Evolutionary conservation across 2,113 vertebrate genomes (phyloP).

Genomic region (Sylvia atricapilla): DNA sequence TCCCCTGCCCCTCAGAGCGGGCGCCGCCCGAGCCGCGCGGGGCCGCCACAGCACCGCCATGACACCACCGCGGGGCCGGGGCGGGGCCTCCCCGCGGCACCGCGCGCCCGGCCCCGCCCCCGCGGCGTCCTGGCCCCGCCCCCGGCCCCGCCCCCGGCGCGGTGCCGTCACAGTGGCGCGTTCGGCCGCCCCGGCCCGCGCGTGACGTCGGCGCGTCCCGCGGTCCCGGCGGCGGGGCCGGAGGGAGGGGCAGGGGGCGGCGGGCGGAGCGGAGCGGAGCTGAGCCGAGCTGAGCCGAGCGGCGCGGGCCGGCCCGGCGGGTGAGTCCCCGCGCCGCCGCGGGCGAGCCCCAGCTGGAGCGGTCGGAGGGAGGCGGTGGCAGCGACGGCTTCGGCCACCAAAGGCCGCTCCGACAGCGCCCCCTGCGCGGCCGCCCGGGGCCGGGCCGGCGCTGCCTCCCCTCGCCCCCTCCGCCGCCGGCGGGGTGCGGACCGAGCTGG

Average conservation of each 20-base stretch:
- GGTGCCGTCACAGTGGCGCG: background rate
- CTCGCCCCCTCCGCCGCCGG: background rate
- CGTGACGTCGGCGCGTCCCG: background rate
- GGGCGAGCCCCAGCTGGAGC: background rate
- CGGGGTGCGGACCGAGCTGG: background rate
- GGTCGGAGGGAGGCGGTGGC: too few relatives aligned
- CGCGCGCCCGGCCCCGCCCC: background rate
- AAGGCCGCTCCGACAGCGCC: background rate
- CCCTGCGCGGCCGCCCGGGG: background rate
- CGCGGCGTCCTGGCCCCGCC: too few relatives aligned
- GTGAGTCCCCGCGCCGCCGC: too few relatives aligned
- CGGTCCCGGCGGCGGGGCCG: too few relatives aligned
- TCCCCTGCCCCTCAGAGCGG: background rate
- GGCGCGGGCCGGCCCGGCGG: too few relatives aligned
- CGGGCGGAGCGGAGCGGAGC: too few relatives aligned
- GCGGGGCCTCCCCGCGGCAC: background rate
- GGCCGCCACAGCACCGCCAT: background rate
- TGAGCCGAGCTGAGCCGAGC: too few relatives aligned
- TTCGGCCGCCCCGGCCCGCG: background rate
- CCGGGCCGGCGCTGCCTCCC: background rate
- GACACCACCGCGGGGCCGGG: accelerated
- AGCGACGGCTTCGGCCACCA: background rate
- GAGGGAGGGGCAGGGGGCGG: too few relatives aligned
- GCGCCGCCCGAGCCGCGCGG: accelerated
- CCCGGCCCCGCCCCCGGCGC: too few relatives aligned